Evolutionary conservation across 2,888 invertebrate genomes (phyloP).

Genomic region (Zaprionus bogoriensis): DNA sequence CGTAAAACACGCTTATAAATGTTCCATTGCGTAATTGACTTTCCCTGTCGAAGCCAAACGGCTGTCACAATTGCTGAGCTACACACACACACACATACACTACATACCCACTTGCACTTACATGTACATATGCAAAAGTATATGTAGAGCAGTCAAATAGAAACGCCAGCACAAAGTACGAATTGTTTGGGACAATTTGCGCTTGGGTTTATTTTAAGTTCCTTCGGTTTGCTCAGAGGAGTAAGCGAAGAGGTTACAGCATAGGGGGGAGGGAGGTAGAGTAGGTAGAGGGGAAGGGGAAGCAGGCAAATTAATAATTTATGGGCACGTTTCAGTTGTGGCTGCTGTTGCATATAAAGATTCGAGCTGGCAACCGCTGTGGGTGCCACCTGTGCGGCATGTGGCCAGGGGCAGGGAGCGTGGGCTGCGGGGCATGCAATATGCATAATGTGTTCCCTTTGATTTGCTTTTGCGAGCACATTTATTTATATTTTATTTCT

Average conservation of each 20-base stretch:
- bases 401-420: constrained; percentile 8
- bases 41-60: not conserved
- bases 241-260: not conserved
- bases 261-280: not conserved
- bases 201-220: not conserved
- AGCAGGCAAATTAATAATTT: constrained; percentile 50
- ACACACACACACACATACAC: too few relatives aligned
- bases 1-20: not conserved
- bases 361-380: constrained; percentile 24
- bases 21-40: not conserved
- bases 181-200: not conserved
- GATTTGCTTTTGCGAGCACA: constrained; percentile 67
- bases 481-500: constrained; percentile 73
- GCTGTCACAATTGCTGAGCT: not conserved
- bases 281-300: not conserved
- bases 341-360: constrained; percentile 55
- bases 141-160: not conserved
- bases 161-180: not conserved
- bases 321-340: constrained; percentile 48
- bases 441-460: constrained; percentile 72
- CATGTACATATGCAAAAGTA: not conserved
- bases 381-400: constrained; percentile 34
- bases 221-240: not conserved
- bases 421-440: constrained; percentile 54
- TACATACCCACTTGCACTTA: too few relatives aligned